Evolutionary conservation across 2,797 vertebrate species (phyloP).

Genomic region (Xenentodon cancila): DNA sequence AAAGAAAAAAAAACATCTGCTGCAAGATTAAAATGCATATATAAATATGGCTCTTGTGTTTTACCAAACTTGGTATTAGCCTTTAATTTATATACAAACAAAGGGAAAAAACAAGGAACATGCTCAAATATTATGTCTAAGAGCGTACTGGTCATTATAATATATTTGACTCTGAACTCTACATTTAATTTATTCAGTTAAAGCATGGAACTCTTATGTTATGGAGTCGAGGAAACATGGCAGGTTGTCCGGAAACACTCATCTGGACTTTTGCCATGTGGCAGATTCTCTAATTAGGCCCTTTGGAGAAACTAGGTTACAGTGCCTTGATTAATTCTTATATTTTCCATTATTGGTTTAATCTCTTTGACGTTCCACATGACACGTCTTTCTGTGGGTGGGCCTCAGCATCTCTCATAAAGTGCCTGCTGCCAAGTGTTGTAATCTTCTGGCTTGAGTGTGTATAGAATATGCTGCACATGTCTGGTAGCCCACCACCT

Average conservation of each 20-base stretch:
- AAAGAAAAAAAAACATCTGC: too few relatives aligned
- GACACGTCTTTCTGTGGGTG: constrained; percentile 39
- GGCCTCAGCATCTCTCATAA: constrained; percentile 20
- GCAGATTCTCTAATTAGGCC: constrained; percentile 52
- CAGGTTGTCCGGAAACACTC: constrained; percentile 23
- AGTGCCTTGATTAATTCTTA: constrained; percentile 61
- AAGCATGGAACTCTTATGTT: not conserved
- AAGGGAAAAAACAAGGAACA: too few relatives aligned
- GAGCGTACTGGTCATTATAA: too few relatives aligned
- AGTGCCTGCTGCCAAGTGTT: constrained; percentile 36
- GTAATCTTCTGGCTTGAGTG: not conserved
- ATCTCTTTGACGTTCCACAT: constrained; percentile 49
- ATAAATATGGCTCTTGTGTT: too few relatives aligned
- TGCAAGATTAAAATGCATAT: too few relatives aligned
- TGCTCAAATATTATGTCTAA: too few relatives aligned
- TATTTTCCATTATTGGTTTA: constrained; percentile 59
- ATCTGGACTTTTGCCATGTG: constrained; percentile 39
- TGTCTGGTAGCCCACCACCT: constrained; percentile 1
- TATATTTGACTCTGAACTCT: too few relatives aligned
- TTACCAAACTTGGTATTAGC: too few relatives aligned
- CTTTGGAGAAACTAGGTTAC: constrained; percentile 51
- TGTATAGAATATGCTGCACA: not conserved
- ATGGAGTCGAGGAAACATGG: constrained; percentile 17
- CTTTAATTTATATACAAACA: too few relatives aligned
- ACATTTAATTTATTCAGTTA: too few relatives aligned